A percentile compares a stretch with the other conserved stretches of the same genome.
Evolutionary conservation across 2,113 vertebrate genomes (phyloP).

Genomic region (Heterocephalus glaber): DNA sequence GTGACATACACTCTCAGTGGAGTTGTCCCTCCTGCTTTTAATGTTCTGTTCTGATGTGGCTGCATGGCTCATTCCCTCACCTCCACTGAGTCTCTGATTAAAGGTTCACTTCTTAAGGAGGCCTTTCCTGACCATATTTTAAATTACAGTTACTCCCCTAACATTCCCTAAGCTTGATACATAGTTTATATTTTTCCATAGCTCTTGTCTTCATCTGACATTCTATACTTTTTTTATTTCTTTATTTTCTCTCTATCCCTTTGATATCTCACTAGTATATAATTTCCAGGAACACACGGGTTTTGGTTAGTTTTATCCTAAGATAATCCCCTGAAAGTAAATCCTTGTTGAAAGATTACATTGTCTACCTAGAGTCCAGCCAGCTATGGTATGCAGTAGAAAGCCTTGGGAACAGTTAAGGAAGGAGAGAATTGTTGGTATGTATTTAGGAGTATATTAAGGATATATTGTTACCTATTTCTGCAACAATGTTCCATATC

Average conservation of each 20-base stretch:
- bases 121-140: not conserved
- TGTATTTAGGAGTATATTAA: not conserved
- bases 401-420: not conserved
- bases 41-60: not conserved
- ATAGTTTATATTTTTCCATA: not conserved
- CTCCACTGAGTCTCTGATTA: not conserved
- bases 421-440: not conserved
- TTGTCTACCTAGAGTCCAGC: not conserved
- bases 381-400: fast-evolving
- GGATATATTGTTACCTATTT: not conserved
- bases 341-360: not conserved
- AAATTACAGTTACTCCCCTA: not conserved
- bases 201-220: not conserved
- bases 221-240: not conserved
- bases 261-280: not conserved
- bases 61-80: not conserved
- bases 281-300: not conserved
- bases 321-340: not conserved
- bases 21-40: not conserved
- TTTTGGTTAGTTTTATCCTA: not conserved
- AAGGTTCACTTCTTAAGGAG: not conserved
- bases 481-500: not conserved
- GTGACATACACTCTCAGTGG: not conserved
- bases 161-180: not conserved
- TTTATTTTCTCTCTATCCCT: not conserved